These are phyloP conservation scores for Crocallis elinguaria DNA, from an alignment of 2,888 invertebrate species.

Conservation along the genomic window DNA sequence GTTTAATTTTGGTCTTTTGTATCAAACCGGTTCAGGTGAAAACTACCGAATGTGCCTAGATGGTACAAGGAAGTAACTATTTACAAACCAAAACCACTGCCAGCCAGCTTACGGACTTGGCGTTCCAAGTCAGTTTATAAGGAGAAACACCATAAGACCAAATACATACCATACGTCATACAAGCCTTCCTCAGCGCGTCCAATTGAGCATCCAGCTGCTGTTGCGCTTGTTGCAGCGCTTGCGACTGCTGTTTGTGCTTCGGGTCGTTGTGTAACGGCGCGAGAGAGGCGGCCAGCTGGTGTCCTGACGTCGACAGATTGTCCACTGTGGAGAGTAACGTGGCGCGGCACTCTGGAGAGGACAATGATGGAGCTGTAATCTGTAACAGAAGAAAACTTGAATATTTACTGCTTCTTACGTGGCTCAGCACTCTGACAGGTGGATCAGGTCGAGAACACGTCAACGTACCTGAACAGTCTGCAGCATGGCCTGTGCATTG, in stretches of 20 bases:
- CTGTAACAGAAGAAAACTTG: not conserved
- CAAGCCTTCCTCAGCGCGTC: slow-evolving; percentile 24
- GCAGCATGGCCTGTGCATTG: not conserved
- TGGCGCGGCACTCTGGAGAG: not conserved
- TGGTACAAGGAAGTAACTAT: too few relatives aligned
- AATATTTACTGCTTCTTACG: too few relatives aligned
- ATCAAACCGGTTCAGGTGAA: too few relatives aligned
- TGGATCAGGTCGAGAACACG: not conserved
- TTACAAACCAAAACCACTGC: not conserved
- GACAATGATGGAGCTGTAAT: not conserved
- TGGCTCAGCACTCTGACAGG: too few relatives aligned
- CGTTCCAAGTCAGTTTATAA: not conserved
- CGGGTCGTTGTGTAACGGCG: slow-evolving; percentile 19
- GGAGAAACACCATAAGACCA: not conserved
- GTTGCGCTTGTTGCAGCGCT: slow-evolving; percentile 30
- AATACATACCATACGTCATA: not conserved
- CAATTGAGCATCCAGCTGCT: slow-evolving; percentile 36
- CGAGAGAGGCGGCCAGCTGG: slow-evolving; percentile 30
- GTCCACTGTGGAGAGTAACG: not conserved
- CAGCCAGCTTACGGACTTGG: not conserved
- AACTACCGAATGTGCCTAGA: too few relatives aligned
- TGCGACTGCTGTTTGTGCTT: slow-evolving; percentile 20
- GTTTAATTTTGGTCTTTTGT: too few relatives aligned
- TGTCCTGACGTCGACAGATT: not conserved
- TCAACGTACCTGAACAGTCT: not conserved